A percentile compares a stretch with the other conserved stretches of the same genome.
Conservation (phyloP, 2,797 vertebrate species). For the Sorex maritimensis region DNA sequence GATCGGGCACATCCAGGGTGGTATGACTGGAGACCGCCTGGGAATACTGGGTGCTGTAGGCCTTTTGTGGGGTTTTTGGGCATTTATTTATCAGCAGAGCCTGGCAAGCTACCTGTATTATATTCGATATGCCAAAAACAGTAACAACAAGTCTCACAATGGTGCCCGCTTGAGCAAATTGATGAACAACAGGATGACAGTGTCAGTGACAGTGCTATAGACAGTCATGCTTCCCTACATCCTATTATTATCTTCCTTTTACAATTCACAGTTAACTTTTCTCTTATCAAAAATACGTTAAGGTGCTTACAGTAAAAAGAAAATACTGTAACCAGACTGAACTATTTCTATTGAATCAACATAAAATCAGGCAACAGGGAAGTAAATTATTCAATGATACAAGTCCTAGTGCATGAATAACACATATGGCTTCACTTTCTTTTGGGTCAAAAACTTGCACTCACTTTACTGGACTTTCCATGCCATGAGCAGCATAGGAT, state of each 20-base stretch:
- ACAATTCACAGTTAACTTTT: neutral
- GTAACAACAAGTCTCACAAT: too few species aligned
- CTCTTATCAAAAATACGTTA: slow-evolving; percentile 15
- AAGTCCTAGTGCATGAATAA: neutral
- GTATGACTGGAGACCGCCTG: too few species aligned
- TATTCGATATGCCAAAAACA: too few species aligned
- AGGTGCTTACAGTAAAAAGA: neutral
- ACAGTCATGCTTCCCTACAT: neutral
- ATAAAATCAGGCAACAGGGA: neutral
- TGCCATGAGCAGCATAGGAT: neutral
- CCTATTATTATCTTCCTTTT: neutral
- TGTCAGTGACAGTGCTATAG: too few species aligned
- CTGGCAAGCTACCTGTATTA: too few species aligned
- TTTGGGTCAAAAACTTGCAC: slow-evolving; percentile 1
- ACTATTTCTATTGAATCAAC: neutral
- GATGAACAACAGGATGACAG: too few species aligned
- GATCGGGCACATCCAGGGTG: too few species aligned
- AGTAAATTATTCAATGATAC: neutral
- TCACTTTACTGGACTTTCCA: neutral
- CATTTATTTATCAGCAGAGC: too few species aligned
- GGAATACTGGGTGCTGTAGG: too few species aligned
- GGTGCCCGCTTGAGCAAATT: too few species aligned
- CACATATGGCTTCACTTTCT: neutral
- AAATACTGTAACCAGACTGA: neutral
- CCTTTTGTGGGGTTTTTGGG: too few species aligned